Base-by-base conservation (phyloP, 2,888 invertebrate species). In the Aricia artaxerxes region DNA sequence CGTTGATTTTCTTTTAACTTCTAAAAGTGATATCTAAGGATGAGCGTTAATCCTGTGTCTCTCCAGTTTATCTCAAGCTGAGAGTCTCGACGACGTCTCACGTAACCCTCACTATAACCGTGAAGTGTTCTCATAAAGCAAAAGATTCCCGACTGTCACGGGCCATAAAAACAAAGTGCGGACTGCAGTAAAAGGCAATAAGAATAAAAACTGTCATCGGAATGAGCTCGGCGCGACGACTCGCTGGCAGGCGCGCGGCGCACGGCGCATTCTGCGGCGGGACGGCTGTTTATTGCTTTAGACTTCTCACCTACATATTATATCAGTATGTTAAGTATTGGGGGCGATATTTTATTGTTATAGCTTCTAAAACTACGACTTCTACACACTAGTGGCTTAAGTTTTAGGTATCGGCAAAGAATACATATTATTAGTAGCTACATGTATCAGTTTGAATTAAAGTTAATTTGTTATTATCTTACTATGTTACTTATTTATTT, bases 191-290 rank as follows among this genome's bases (percentile, higher is more conserved):
- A 69, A 75, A 35, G 76, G 76, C 53, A 53, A 53, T 53, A 13
- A 76, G 24, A 53, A 76, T 76, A 57, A 57, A 69, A 76, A 76
- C 53, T 49, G 75, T 75, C 75, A 75, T 75, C 75, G 75, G 75
- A 75, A 49, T 75, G 75, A 75, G 69, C 44, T 31, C 75, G 44
- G 75, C 49, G 75, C 73, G 49, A 49, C 49, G 75, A n/a, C 40
- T 73, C 73, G 35, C 69, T 69, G 69, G 69, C 16, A 69, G 69
- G 11, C 53, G 53, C 3, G 53, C 49, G 53, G 53, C 53, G 53
- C 64, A 35, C 13, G 35, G 69, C 69, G 69, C 73, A 73, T 73
- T 73, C 73, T 44, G 73, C 44, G 73, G 73, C 31, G 64, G 7
- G 31, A 16, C 69, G 35, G 11, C 69, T 38, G 69, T 69, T 69